phyloP scores from a whole-genome alignment of 2,797 vertebrate genomes.

The Heliangelus exortis region DNA sequence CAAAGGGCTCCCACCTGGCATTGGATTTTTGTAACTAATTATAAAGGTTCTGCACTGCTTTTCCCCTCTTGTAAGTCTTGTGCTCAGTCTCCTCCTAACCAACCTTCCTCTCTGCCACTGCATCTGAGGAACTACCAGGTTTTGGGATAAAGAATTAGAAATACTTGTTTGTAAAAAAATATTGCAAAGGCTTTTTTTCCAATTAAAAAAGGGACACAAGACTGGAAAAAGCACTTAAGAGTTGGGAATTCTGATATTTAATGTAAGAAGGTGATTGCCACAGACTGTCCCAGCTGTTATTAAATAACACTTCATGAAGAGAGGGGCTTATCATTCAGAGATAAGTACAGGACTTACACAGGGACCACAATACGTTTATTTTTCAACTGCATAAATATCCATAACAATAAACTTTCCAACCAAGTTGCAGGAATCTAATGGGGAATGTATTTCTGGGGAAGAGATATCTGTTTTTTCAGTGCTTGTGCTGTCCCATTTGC shows the following conservation, averaged over 20 bases:
- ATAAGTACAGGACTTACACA: neutral
- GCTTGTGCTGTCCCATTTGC: neutral
- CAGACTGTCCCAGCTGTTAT: neutral
- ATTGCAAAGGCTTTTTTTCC: neutral
- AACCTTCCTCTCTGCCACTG: neutral
- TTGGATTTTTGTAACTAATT: neutral
- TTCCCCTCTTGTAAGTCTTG: neutral
- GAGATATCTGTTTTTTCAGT: conserved; percentile 19
- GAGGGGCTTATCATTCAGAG: neutral
- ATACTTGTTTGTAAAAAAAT: neutral
- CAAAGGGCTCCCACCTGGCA: neutral
- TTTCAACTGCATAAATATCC: neutral
- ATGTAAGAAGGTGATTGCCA: neutral
- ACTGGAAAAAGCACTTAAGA: neutral
- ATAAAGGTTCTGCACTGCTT: neutral
- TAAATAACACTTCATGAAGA: neutral
- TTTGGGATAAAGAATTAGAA: neutral
- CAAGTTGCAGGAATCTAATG: neutral
- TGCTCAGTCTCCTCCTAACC: neutral
- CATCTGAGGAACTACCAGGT: neutral
- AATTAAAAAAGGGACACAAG: neutral
- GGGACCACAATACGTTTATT: neutral
- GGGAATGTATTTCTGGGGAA: neutral
- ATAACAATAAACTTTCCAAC: neutral
- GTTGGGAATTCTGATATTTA: neutral